A percentile compares a stretch with the other conserved stretches of the same genome.
These are phyloP conservation scores for Sebastolobus altivelis DNA, from an alignment of 2,797 vertebrate genomes.

Conservation along the genomic window DNA sequence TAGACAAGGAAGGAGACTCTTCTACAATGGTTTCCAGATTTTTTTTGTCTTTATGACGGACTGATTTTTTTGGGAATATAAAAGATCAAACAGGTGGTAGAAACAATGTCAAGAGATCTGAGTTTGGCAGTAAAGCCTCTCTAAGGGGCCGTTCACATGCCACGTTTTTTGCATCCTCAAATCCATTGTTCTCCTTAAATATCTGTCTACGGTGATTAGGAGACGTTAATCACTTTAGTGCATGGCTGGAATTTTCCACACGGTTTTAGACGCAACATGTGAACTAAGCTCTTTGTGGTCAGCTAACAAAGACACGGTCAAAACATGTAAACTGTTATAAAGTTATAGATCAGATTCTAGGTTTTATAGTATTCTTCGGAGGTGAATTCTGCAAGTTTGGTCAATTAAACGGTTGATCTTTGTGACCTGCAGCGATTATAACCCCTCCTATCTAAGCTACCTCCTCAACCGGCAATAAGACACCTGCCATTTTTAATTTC, in stretches of 20 bases:
- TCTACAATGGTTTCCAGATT: too few relatives aligned
- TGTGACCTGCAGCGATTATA: not conserved
- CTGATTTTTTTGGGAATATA: not conserved
- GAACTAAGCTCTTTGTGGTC: not conserved
- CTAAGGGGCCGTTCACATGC: too few relatives aligned
- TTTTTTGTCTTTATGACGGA: not conserved
- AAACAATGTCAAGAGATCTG: not conserved
- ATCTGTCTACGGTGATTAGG: too few relatives aligned
- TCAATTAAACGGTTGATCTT: not conserved
- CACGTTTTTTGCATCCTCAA: too few relatives aligned
- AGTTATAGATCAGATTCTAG: not conserved
- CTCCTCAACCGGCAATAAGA: slow-evolving; percentile 9
- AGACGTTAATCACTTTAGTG: too few relatives aligned
- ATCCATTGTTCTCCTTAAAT: too few relatives aligned
- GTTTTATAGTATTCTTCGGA: too few relatives aligned
- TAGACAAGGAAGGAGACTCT: too few relatives aligned
- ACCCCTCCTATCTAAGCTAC: not conserved
- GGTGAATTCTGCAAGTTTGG: not conserved
- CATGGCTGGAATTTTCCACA: too few relatives aligned
- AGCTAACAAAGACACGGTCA: not conserved
- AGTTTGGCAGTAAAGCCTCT: not conserved
- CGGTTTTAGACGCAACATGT: too few relatives aligned
- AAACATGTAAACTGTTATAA: not conserved
- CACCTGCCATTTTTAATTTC: slow-evolving; percentile 6
- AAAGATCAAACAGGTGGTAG: slow-evolving; percentile 19